These are phyloP conservation scores for Clanis bilineata DNA, from an alignment of 2,888 invertebrate species.

Conservation along the genomic window DNA sequence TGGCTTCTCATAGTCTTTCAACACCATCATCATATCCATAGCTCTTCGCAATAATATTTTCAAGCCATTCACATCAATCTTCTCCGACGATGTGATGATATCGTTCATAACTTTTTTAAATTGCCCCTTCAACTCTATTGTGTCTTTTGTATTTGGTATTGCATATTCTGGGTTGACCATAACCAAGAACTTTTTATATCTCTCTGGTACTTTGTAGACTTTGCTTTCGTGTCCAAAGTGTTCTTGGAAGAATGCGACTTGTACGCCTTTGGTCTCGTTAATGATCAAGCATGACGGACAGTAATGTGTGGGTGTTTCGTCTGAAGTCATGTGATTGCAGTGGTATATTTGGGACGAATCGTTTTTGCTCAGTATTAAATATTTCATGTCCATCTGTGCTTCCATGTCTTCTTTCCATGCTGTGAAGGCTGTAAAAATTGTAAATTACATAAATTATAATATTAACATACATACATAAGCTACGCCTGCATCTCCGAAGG, in stretches of 20 bases:
- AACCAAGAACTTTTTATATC: slow-evolving; percentile 44
- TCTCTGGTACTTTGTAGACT: slow-evolving; percentile 32
- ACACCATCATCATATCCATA: slow-evolving; percentile 48
- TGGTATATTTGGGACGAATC: slow-evolving; percentile 44
- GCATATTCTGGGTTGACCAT: slow-evolving; percentile 20
- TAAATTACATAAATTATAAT: too few species aligned
- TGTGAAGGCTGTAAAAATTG: neutral
- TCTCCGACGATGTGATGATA: slow-evolving; percentile 44
- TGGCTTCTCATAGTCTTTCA: slow-evolving; percentile 42
- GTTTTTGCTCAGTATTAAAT: slow-evolving; percentile 35
- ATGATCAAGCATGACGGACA: slow-evolving; percentile 54
- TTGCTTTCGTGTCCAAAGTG: slow-evolving; percentile 46
- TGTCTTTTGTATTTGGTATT: slow-evolving; percentile 21
- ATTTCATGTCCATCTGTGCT: slow-evolving; percentile 36
- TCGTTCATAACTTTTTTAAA: slow-evolving; percentile 51
- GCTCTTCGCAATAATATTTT: slow-evolving; percentile 50
- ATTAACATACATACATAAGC: too few species aligned
- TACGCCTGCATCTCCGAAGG: too few species aligned
- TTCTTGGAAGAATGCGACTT: slow-evolving; percentile 50
- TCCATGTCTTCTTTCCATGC: slow-evolving; percentile 55
- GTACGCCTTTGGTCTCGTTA: slow-evolving; percentile 49
- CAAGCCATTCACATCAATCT: slow-evolving; percentile 39
- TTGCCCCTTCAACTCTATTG: slow-evolving; percentile 40
- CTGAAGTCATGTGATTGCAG: slow-evolving; percentile 35
- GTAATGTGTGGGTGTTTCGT: slow-evolving; percentile 27